Conservation (phyloP, 2,113 vertebrate species). For the Colinus virginianus region DNA sequence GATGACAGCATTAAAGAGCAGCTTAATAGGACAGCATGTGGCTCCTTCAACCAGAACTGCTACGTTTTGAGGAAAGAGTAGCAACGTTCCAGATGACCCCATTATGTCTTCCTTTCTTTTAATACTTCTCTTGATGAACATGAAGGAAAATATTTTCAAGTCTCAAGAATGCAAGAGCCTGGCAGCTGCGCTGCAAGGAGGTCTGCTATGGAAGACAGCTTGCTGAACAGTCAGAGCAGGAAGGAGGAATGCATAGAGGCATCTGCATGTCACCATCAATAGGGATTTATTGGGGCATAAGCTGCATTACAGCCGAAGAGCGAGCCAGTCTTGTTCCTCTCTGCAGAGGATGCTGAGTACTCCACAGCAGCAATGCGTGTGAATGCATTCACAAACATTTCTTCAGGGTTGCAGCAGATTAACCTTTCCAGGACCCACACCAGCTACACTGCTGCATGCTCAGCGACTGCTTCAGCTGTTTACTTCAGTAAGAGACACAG, state of each 20-base stretch:
- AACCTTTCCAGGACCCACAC: neutral
- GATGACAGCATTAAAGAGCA: neutral
- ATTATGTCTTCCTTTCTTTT: constrained; percentile 62
- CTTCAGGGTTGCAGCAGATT: neutral
- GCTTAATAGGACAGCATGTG: neutral
- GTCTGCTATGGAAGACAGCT: constrained; percentile 14
- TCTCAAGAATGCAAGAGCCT: constrained; percentile 1
- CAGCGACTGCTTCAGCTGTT: neutral
- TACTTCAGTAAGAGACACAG: neutral
- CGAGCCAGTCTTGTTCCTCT: neutral
- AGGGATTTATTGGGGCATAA: constrained; percentile 1
- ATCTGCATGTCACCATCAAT: neutral
- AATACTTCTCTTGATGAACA: neutral
- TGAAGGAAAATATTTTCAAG: constrained; percentile 52
- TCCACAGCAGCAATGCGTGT: neutral
- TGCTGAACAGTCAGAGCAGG: neutral
- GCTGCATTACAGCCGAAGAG: neutral
- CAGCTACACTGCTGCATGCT: neutral
- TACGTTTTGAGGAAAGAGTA: neutral
- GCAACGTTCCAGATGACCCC: constrained; percentile 45
- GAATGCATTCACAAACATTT: neutral
- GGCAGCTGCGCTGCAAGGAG: constrained; percentile 14
- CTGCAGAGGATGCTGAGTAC: neutral
- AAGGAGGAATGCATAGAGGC: neutral
- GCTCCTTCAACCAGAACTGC: constrained; percentile 13